Base-by-base conservation (phyloP, 2,113 vertebrate genomes). In the Ctenomys sociabilis region DNA sequence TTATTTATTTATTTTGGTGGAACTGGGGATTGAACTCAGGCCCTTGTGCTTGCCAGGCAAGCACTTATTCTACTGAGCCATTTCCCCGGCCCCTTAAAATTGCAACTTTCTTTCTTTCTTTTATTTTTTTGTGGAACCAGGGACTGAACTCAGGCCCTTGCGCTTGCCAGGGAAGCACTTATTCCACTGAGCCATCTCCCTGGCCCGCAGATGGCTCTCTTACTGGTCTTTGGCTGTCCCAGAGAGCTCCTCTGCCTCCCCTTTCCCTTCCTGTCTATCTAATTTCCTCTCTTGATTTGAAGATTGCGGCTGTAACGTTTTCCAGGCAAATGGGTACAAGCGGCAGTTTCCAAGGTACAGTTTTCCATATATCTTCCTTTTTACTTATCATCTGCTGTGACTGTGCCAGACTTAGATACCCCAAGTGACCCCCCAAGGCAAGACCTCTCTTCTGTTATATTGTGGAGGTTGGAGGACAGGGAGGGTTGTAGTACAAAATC, bases 141-240 rank as follows among this genome's bases (percentile, higher is more conserved):
- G n/a, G n/a, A n/a, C n/a, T n/a, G n/a, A n/a, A n/a, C n/a, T n/a
- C n/a, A n/a, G n/a, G n/a, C n/a, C n/a, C n/a, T n/a, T n/a, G n/a
- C n/a, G n/a, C n/a, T n/a, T n/a, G n/a, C n/a, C n/a, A n/a, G n/a
- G n/a, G n/a, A n/a, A n/a, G n/a, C n/a, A n/a, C n/a, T n/a, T n/a
- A n/a, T n/a, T n/a, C n/a, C n/a, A n/a, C n/a, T n/a, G n/a, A n/a
- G n/a, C n/a, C n/a, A n/a, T n/a, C n/a, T n/a, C n/a, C n/a, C n/a
- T n/a, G n/a, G n/a, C n/a, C n/a, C n/a, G n/a, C n/a, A 49, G 49
- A 12, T 0, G 30, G 12, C 13, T 2, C 1, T 3, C 35, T 73
- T 32, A 0, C 40, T 78, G 85, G 63, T 75, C 63, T 75, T 80
- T 54, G 83, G 86, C 45, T 83, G 81, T 49, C 52, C 82, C 0